Percentiles rank a stretch among this genome's conserved stretches.
Evolutionary conservation across 1,140 invertebrate genomes (phyloP).

Genomic region (Drosophila jambulina): DNA sequence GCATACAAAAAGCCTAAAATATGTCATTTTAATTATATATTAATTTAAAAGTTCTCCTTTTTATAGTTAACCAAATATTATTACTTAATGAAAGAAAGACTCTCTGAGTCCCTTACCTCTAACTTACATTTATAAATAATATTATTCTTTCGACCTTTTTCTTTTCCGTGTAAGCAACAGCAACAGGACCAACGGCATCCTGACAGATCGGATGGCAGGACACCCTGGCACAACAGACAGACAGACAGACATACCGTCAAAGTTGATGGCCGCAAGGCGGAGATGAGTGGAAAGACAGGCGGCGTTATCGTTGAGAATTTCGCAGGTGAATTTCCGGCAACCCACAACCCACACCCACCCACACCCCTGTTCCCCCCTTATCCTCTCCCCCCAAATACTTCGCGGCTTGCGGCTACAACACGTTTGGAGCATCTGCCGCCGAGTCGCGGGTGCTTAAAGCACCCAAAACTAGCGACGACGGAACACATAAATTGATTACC

Average conservation of each 20-base stretch:
- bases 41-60: too few species aligned
- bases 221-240: background rate
- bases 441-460: conserved; percentile 32
- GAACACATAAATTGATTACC: conserved; percentile 77
- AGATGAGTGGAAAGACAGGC: conserved; percentile 36
- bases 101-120: background rate
- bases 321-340: conserved; percentile 54
- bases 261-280: conserved; percentile 52
- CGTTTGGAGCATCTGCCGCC: conserved; percentile 32
- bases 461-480: conserved; percentile 48
- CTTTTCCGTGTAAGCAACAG: conserved; percentile 4
- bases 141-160: too few species aligned
- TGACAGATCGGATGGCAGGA: conserved; percentile 20
- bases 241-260: conserved; percentile 24
- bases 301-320: conserved; percentile 45
- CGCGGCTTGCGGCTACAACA: conserved; percentile 20
- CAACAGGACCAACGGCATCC: conserved; percentile 15
- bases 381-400: conserved; percentile 1
- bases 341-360: background rate
- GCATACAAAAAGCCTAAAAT: too few species aligned
- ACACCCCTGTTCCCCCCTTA: too few species aligned
- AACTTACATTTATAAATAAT: too few species aligned
- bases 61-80: too few species aligned
- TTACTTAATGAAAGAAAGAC: background rate
- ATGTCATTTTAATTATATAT: too few species aligned